Percentiles rank a stretch among this genome's conserved stretches.
Conservation (phyloP, 2,797 vertebrate species). For the Pangasius sanitwongsei region DNA sequence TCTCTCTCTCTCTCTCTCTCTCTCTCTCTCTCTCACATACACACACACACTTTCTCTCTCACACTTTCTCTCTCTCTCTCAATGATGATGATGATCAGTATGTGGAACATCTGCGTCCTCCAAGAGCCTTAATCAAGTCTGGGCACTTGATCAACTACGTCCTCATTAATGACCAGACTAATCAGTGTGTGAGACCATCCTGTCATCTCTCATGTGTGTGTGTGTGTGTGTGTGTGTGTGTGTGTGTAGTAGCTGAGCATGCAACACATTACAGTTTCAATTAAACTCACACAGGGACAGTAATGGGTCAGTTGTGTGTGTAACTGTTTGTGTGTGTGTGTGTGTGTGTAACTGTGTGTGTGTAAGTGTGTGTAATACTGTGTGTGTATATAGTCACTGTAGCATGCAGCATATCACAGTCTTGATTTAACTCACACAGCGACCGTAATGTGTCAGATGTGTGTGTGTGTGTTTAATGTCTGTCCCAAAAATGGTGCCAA, state of each 20-base stretch:
- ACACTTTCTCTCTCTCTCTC: background rate
- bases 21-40: background rate
- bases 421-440: background rate
- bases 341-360: background rate
- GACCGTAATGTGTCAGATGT: background rate
- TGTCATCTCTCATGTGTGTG: slow-evolving; percentile 37
- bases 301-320: background rate
- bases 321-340: background rate
- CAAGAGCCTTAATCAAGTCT: slow-evolving; percentile 36
- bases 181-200: slow-evolving; percentile 39
- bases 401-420: background rate
- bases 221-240: slow-evolving; percentile 12
- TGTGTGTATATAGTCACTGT: slow-evolving; percentile 7
- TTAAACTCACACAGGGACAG: background rate
- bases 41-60: background rate
- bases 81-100: background rate
- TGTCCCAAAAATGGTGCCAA: background rate
- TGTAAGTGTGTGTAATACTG: background rate
- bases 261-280: background rate
- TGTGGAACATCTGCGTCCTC: background rate
- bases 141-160: slow-evolving; percentile 51
- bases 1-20: background rate
- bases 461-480: background rate
- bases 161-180: slow-evolving; percentile 36
- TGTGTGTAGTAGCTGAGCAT: background rate